Conservation (phyloP, 2,797 vertebrate species). For the Labeo calbasu region DNA sequence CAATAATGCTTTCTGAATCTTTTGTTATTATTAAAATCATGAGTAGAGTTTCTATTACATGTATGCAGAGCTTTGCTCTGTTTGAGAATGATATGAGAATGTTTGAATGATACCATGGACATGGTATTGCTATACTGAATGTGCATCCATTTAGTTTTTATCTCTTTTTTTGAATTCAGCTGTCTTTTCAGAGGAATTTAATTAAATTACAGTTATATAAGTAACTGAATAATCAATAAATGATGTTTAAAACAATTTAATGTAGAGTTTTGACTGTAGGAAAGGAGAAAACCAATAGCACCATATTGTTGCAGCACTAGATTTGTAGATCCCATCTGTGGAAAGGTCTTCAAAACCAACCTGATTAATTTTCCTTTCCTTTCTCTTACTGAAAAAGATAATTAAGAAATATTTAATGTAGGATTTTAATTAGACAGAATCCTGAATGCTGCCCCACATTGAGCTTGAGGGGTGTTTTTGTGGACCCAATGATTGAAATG, state of each 20-base stretch:
- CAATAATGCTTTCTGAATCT: neutral
- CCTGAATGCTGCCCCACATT: conserved; percentile 54
- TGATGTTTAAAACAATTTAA: neutral
- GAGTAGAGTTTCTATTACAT: neutral
- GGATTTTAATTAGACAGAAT: conserved; percentile 65
- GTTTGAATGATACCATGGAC: too few species aligned
- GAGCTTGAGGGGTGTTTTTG: conserved; percentile 61
- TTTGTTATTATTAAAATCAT: neutral
- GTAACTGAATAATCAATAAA: neutral
- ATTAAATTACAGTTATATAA: neutral
- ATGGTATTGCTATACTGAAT: neutral
- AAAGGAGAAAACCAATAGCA: neutral
- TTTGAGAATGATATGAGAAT: neutral
- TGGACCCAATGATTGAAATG: conserved; percentile 64
- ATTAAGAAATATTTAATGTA: conserved; percentile 62
- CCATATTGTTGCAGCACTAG: conserved; percentile 9
- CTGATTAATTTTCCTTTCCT: conserved; percentile 59
- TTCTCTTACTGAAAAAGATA: conserved; percentile 60
- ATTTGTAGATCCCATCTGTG: conserved; percentile 55
- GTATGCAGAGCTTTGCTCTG: neutral
- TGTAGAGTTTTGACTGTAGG: neutral
- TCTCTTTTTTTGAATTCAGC: neutral
- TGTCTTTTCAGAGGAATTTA: neutral
- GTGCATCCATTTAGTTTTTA: neutral
- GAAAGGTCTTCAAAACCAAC: conserved; percentile 57